Conservation (phyloP, 2,113 vertebrate species). For the Callopanchax toddi region DNA sequence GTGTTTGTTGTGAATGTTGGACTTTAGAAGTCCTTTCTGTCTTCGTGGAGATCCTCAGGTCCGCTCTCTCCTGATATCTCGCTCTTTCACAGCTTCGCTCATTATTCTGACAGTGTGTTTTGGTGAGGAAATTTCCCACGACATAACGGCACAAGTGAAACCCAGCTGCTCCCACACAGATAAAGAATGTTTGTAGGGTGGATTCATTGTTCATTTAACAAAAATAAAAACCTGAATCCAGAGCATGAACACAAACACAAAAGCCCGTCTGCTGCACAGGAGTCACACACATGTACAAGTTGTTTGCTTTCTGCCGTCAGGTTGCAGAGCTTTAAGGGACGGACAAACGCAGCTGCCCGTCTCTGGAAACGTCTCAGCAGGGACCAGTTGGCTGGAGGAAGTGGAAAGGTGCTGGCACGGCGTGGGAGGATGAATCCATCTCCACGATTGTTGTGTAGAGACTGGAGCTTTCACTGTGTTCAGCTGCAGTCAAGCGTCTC, state of each 20-base stretch:
- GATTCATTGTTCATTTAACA: slow-evolving; percentile 11
- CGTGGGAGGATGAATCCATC: slow-evolving; percentile 53
- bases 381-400: slow-evolving; percentile 31
- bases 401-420: slow-evolving; percentile 39
- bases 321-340: slow-evolving; percentile 35
- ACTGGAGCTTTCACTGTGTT: slow-evolving; percentile 14
- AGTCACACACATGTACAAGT: neutral
- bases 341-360: slow-evolving; percentile 53
- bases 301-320: slow-evolving; percentile 21
- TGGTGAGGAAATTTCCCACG: neutral
- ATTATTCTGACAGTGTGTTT: slow-evolving; percentile 5
- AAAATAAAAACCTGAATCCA: neutral
- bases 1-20: neutral
- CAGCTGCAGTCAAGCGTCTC: slow-evolving; percentile 1
- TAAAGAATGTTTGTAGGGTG: neutral
- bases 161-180: slow-evolving; percentile 3
- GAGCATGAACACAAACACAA: neutral
- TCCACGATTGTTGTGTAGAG: slow-evolving; percentile 36
- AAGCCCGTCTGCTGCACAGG: neutral
- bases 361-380: slow-evolving; percentile 34
- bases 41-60: neutral
- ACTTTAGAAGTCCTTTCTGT: neutral
- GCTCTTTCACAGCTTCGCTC: slow-evolving; percentile 16
- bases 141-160: neutral
- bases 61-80: neutral